These are phyloP conservation scores for Blastobasis lacticolella DNA, from an alignment of 2,888 invertebrate genomes.

Conservation along the genomic window DNA sequence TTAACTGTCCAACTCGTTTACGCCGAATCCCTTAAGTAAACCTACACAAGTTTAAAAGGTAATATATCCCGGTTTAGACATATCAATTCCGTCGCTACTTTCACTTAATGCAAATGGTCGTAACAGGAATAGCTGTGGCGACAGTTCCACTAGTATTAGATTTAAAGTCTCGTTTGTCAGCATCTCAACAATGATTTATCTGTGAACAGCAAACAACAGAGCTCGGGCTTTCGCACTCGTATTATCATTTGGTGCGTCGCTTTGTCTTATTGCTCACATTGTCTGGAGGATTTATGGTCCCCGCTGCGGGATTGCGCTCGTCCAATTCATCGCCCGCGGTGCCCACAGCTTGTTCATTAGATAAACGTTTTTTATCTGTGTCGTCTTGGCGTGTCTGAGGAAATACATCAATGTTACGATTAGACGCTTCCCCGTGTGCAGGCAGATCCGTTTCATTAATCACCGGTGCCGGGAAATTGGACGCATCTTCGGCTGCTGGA, in stretches of 20 bases:
- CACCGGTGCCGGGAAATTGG: slow-evolving; percentile 44
- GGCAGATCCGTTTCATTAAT: slow-evolving; percentile 42
- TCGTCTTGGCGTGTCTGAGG: background rate
- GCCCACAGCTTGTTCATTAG: slow-evolving; percentile 16
- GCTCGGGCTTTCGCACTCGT: slow-evolving; percentile 36
- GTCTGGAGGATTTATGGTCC: slow-evolving; percentile 24
- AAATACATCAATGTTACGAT: slow-evolving; percentile 56
- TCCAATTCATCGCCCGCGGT: slow-evolving; percentile 5
- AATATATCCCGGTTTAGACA: too few species aligned
- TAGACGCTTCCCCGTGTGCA: slow-evolving; percentile 49
- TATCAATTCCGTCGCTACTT: background rate
- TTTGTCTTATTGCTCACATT: too few species aligned
- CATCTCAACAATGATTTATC: slow-evolving; percentile 18
- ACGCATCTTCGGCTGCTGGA: slow-evolving; percentile 16
- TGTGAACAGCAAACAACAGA: slow-evolving; percentile 3
- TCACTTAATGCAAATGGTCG: background rate
- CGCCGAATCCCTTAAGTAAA: too few species aligned
- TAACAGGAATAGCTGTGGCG: background rate
- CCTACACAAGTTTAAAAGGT: too few species aligned
- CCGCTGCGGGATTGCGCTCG: slow-evolving; percentile 22
- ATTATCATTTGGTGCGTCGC: slow-evolving; percentile 24
- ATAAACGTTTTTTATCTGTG: slow-evolving; percentile 17
- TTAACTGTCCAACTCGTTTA: too few species aligned
- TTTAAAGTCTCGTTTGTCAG: slow-evolving; percentile 15
- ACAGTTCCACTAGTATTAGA: background rate